Conservation (phyloP, 2,113 vertebrate genomes). For the Hippocampus guttulatus region DNA sequence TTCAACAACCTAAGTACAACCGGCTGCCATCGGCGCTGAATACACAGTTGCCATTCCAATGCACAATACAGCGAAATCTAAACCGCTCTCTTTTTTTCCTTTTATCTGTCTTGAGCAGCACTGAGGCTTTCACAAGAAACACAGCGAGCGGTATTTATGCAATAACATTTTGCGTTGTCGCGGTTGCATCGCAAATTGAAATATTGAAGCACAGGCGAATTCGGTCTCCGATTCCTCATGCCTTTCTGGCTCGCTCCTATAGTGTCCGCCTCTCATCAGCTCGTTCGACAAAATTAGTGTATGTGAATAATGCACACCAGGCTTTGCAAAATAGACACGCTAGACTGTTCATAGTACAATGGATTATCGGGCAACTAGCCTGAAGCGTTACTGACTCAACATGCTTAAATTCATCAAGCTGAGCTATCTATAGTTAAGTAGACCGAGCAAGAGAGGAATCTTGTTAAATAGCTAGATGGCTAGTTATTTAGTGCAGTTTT, state of each 20-base stretch:
- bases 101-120: slow-evolving; percentile 64
- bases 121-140: slow-evolving; percentile 13
- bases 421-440: neutral
- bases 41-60: slow-evolving; percentile 57
- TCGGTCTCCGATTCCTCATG: slow-evolving; percentile 17
- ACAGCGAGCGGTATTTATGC: slow-evolving; percentile 1
- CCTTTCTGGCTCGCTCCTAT: slow-evolving; percentile 1
- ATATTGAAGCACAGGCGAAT: slow-evolving; percentile 1
- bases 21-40: slow-evolving; percentile 57
- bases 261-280: neutral
- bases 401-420: neutral
- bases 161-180: slow-evolving; percentile 4
- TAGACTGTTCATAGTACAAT: neutral
- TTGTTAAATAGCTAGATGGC: neutral
- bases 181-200: neutral
- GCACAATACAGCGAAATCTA: slow-evolving; percentile 68
- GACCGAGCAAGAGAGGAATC: neutral
- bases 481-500: no score
- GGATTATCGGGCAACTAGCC: neutral
- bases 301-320: neutral
- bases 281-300: slow-evolving; percentile 3
- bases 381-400: neutral
- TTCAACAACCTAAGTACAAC: slow-evolving; percentile 38
- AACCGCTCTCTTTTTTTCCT: slow-evolving; percentile 39
- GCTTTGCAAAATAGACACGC: slow-evolving; percentile 12